Percentiles rank a stretch among this genome's conserved stretches.
Conservation (phyloP, 2,113 vertebrate species). For the Chloropsis hardwickii region DNA sequence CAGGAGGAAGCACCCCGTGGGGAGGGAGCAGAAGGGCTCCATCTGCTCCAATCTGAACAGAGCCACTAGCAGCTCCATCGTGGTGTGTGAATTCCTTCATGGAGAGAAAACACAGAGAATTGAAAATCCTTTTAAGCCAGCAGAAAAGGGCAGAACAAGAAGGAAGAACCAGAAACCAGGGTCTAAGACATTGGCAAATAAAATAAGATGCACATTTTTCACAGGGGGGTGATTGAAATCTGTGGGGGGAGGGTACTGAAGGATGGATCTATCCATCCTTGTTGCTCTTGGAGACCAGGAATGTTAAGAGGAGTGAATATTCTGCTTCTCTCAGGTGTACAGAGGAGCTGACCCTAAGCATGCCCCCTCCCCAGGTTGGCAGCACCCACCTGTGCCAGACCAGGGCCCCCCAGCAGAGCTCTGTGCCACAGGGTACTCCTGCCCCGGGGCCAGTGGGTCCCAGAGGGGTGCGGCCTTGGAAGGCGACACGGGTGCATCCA, state of each 20-base stretch:
- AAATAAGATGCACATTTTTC: neutral
- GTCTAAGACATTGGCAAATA: neutral
- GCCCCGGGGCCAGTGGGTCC: neutral
- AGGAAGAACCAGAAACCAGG: neutral
- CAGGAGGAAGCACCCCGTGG: neutral
- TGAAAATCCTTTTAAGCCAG: neutral
- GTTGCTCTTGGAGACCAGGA: neutral
- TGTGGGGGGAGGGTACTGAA: neutral
- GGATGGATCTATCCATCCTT: neutral
- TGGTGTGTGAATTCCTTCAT: neutral
- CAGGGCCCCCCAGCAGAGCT: neutral
- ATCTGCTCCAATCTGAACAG: neutral
- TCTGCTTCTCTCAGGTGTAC: neutral
- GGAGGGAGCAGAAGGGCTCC: neutral
- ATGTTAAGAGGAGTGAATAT: accelerated
- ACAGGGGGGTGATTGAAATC: neutral
- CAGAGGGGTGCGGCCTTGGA: accelerated
- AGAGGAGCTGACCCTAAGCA: neutral
- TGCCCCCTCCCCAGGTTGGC: neutral
- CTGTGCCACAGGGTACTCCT: accelerated
- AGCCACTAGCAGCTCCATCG: neutral
- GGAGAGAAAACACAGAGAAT: neutral
- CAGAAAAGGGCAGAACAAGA: neutral
- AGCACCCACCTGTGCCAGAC: neutral
- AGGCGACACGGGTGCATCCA: accelerated